These are phyloP conservation scores for Hypselothyrea guttata DNA, from an alignment of 2,888 invertebrate genomes.

Conservation along the genomic window DNA sequence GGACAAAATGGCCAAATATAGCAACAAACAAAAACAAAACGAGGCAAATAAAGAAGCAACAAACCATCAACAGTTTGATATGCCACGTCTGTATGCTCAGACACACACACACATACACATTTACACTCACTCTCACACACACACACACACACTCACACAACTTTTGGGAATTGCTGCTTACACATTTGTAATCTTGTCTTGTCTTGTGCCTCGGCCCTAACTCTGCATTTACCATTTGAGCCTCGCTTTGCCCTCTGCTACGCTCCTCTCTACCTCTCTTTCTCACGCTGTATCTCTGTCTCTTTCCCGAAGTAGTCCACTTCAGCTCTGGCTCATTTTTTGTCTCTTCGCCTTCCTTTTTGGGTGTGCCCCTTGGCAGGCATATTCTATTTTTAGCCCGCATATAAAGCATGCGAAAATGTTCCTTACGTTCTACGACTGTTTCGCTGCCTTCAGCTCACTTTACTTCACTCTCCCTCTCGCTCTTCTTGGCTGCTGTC, in stretches of 20 bases:
- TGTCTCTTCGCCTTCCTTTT: slow-evolving; percentile 24
- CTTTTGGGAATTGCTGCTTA: slow-evolving; percentile 76
- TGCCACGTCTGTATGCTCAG: slow-evolving; percentile 57
- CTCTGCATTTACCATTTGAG: too few relatives aligned
- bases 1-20: slow-evolving; percentile 70
- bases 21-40: slow-evolving; percentile 70
- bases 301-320: too few relatives aligned
- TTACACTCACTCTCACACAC: slow-evolving; percentile 1
- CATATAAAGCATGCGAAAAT: slow-evolving; percentile 53
- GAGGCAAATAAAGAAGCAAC: slow-evolving; percentile 73
- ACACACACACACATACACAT: slow-evolving; percentile 24
- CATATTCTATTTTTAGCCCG: slow-evolving; percentile 70
- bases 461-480: background rate
- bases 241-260: slow-evolving; percentile 2
- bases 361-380: slow-evolving; percentile 72
- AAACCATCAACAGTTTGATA: slow-evolving; percentile 77
- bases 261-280: background rate
- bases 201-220: slow-evolving; percentile 43
- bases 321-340: background rate
- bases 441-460: slow-evolving; percentile 25
- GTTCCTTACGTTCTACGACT: slow-evolving; percentile 22
- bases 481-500: background rate
- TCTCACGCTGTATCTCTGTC: background rate
- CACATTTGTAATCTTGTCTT: slow-evolving; percentile 75
- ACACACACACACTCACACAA: slow-evolving; percentile 24